Base-by-base conservation (phyloP, 2,797 vertebrate genomes). In the Sciurus vulgaris region DNA sequence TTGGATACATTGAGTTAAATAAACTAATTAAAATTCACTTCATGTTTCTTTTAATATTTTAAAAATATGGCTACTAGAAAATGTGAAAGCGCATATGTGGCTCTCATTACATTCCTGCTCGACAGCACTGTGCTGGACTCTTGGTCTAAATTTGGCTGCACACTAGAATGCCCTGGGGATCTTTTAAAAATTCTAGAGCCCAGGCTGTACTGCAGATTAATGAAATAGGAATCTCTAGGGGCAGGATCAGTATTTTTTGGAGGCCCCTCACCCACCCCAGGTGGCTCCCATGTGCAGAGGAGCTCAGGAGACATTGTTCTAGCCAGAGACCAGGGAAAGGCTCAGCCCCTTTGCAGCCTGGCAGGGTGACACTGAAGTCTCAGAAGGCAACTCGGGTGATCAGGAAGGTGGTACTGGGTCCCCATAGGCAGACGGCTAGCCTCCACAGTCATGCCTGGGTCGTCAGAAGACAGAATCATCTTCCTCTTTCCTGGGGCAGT, bases 1-100 rank as follows among this genome's bases (percentile, higher is more conserved):
- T 87, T 44, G 13, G 0, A 30, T 18, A 24, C 7, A 22, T 15
- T 18, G 41, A 38, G 83, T 63, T 72, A 81, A 85, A 90, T 44
- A 41, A 91, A 77, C 47, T 47, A 56, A 86, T 69, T 70, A 67
- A 22, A 87, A 95, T 88, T 93, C 11, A 89, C 73, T 49, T 79
- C 63, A 65, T 74, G 28, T 88, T 69, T 93, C n/a, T 83, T 89
- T 65, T 76, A 44, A 35, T n/a, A 76, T 10, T 81, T 86, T 76
- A 8, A 86, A 49, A 82, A 67, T 26, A 69, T 2, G 30, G 65
- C 77, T 92, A 72, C 26, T 41, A 76, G 86, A 86, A 89, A 78
- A 74, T 22, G 51, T 82, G 12, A 65, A 41, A n/a, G 28, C 18
- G 11, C 13, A 4, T 30, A 13, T 26, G 7, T 63, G 44, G 24